Conservation (phyloP, 2,113 vertebrate genomes). For the Lynx canadensis region DNA sequence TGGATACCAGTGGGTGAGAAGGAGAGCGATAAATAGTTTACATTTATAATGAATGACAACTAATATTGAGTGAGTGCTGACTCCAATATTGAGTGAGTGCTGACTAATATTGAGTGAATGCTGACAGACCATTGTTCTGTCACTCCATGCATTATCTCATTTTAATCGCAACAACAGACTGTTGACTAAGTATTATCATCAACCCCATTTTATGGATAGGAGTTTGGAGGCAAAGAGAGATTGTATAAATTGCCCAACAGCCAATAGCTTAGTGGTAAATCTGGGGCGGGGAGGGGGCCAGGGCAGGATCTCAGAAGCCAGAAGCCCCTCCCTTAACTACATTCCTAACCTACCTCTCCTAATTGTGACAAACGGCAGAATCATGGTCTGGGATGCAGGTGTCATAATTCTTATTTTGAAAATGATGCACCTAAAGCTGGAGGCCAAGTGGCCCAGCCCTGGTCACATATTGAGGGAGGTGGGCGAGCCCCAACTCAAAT, state of each 20-base stretch:
- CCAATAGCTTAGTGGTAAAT: background rate
- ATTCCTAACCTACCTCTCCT: background rate
- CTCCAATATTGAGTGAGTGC: background rate
- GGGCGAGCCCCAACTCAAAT: background rate
- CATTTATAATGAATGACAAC: background rate
- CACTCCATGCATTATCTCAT: background rate
- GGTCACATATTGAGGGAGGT: background rate
- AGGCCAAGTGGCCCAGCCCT: background rate
- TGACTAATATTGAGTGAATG: background rate
- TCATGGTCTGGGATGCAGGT: background rate
- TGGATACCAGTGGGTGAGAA: background rate
- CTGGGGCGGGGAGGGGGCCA: background rate
- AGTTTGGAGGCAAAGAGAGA: background rate
- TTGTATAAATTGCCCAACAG: background rate
- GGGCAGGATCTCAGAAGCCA: background rate
- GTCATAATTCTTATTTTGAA: background rate
- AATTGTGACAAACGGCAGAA: background rate
- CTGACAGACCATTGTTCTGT: background rate
- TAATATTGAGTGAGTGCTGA: background rate
- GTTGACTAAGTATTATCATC: background rate
- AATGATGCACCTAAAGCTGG: background rate
- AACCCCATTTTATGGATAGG: background rate
- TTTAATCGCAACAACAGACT: background rate
- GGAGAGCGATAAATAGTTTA: background rate
- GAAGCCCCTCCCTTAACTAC: background rate